A percentile compares a stretch with the other conserved stretches of the same genome.
phyloP scores from a whole-genome alignment of 2,797 vertebrate genomes.

The Valencia hispanica region DNA sequence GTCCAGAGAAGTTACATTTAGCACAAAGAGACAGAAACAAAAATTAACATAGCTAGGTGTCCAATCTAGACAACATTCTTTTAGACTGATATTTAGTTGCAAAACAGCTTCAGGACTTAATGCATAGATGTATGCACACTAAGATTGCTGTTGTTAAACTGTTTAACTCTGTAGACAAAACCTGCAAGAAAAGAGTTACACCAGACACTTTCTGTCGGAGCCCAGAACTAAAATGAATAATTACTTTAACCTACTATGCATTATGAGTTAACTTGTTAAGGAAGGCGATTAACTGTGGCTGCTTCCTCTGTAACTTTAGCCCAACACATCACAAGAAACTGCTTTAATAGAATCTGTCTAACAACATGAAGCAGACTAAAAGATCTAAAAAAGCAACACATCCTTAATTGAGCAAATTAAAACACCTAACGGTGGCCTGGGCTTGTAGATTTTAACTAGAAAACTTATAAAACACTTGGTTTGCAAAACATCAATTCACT shows the following conservation, averaged over 20 bases:
- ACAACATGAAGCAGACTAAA: not conserved
- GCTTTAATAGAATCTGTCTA: not conserved
- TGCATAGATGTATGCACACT: not conserved
- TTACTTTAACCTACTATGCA: not conserved
- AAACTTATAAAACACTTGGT: not conserved
- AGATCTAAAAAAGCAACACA: not conserved
- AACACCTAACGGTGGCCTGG: not conserved
- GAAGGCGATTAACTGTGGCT: conserved; percentile 19
- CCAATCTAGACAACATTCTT: no score
- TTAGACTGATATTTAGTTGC: no score
- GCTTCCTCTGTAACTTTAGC: conserved; percentile 6
- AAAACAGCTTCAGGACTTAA: not conserved
- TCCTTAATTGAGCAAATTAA: not conserved
- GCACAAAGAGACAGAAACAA: no score
- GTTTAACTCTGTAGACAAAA: not conserved
- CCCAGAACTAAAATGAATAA: not conserved
- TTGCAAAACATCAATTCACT: not conserved
- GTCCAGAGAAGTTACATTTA: no score
- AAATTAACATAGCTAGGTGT: no score
- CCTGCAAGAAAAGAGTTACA: not conserved
- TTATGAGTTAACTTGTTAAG: conserved; percentile 31
- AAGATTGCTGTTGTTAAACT: not conserved
- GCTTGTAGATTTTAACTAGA: not conserved
- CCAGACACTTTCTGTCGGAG: not conserved
- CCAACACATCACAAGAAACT: not conserved